Percentiles rank a stretch among this genome's conserved stretches.
Conservation (phyloP, 1,140 invertebrate genomes). For the Platyura marginata region DNA sequence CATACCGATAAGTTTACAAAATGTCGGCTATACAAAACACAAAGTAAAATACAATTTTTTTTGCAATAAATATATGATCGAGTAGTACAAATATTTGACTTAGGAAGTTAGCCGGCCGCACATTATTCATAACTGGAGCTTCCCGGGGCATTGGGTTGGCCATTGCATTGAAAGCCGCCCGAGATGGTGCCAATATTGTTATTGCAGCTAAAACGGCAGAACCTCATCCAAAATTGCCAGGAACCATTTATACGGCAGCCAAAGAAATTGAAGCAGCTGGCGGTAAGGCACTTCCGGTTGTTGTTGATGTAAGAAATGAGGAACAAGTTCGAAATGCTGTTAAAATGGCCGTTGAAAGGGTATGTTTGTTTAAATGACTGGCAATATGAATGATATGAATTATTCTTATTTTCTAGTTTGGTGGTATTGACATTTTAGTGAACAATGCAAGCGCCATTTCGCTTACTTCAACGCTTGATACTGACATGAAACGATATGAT, state of each 20-base stretch:
- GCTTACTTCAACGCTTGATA: constrained; percentile 61
- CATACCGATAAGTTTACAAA: no score
- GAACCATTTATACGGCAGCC: constrained; percentile 88
- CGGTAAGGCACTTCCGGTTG: constrained; percentile 72
- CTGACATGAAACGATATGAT: constrained; percentile 86
- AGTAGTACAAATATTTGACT: no score
- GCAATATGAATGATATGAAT: neutral
- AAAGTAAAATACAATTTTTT: no score
- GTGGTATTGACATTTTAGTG: constrained; percentile 80
- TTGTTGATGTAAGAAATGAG: constrained; percentile 81
- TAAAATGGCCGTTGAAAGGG: constrained; percentile 54
- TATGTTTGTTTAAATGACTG: neutral
- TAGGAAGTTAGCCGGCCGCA: constrained; percentile 72
- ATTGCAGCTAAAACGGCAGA: constrained; percentile 85
- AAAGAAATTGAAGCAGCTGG: constrained; percentile 80
- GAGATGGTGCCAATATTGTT: constrained; percentile 83
- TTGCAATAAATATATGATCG: no score
- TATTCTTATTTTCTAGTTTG: constrained; percentile 36
- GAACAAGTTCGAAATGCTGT: constrained; percentile 58
- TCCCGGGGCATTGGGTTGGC: constrained; percentile 89
- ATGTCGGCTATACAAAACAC: no score
- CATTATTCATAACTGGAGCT: constrained; percentile 88
- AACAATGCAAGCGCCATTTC: constrained; percentile 92
- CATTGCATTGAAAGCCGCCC: constrained; percentile 76
- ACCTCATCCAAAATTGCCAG: constrained; percentile 83